phyloP scores from a whole-genome alignment of 2,113 vertebrate genomes.

The Mungos mungo region DNA sequence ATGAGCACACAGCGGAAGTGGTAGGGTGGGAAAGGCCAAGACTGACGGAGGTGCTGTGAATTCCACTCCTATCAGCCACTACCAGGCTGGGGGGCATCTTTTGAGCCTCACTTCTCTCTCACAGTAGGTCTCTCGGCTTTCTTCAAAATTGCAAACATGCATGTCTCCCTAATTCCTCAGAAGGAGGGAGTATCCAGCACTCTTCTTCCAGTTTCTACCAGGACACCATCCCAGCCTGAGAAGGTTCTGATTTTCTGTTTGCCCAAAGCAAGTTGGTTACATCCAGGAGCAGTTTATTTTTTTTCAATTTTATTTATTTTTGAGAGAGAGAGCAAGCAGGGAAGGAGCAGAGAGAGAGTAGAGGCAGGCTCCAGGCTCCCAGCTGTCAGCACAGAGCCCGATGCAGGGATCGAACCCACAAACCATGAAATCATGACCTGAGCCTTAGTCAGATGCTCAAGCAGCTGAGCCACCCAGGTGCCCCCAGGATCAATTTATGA shows the following conservation, averaged over 20 bases:
- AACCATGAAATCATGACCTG: too few relatives aligned
- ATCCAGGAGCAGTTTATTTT: constrained; percentile 37
- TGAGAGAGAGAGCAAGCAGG: too few relatives aligned
- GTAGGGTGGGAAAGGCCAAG: background rate
- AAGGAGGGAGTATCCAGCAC: background rate
- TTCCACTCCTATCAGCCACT: background rate
- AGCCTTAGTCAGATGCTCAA: too few relatives aligned
- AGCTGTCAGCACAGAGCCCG: too few relatives aligned
- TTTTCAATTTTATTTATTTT: too few relatives aligned
- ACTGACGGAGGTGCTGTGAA: background rate
- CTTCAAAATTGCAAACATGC: background rate
- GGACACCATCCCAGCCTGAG: background rate
- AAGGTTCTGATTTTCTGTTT: constrained; percentile 59
- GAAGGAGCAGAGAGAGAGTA: too few relatives aligned
- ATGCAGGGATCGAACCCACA: too few relatives aligned
- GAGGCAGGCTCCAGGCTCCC: too few relatives aligned
- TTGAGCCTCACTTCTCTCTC: background rate
- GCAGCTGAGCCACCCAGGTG: too few relatives aligned
- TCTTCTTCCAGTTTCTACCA: background rate
- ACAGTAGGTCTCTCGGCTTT: background rate
- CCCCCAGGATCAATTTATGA: constrained; percentile 34
- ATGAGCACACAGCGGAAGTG: background rate
- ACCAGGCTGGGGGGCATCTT: background rate
- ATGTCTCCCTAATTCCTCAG: background rate
- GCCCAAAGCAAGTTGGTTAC: background rate